These are phyloP conservation scores for Catharus minimus DNA, from an alignment of 2,113 vertebrate species.

Conservation along the genomic window DNA sequence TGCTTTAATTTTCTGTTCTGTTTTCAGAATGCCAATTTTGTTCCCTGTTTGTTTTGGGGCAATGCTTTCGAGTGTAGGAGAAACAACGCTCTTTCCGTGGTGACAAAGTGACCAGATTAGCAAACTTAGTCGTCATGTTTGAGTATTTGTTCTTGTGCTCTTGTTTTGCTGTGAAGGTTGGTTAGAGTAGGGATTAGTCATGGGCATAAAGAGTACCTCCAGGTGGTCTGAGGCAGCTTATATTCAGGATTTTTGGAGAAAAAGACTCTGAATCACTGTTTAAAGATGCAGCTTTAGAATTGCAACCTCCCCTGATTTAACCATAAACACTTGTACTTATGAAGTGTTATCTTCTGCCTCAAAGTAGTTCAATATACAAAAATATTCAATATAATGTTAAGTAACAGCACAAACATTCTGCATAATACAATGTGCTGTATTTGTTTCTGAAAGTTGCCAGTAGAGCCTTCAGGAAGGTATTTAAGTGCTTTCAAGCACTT, in stretches of 20 bases:
- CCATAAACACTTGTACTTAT: neutral
- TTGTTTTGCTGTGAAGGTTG: neutral
- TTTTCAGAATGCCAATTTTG: neutral
- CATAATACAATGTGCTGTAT: neutral
- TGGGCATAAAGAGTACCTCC: neutral
- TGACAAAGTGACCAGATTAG: neutral
- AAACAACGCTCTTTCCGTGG: neutral
- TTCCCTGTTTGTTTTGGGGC: neutral
- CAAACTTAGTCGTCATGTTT: neutral
- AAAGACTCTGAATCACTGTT: neutral
- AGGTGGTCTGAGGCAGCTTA: neutral
- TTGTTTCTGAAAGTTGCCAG: neutral
- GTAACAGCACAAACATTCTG: neutral
- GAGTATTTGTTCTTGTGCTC: neutral
- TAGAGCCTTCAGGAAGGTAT: neutral
- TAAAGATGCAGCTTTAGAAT: neutral
- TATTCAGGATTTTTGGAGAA: neutral
- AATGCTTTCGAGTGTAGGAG: neutral
- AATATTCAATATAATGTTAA: neutral
- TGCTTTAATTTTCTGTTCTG: constrained; percentile 4
- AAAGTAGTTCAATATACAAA: neutral
- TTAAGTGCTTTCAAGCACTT: neutral
- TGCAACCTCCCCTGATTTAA: neutral
- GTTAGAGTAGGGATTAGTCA: neutral
- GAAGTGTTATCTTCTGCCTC: neutral